A percentile compares a stretch with the other conserved stretches of the same genome.
These are phyloP conservation scores for Micronycteris hirsuta DNA, from an alignment of 2,113 vertebrate species.

Conservation along the genomic window DNA sequence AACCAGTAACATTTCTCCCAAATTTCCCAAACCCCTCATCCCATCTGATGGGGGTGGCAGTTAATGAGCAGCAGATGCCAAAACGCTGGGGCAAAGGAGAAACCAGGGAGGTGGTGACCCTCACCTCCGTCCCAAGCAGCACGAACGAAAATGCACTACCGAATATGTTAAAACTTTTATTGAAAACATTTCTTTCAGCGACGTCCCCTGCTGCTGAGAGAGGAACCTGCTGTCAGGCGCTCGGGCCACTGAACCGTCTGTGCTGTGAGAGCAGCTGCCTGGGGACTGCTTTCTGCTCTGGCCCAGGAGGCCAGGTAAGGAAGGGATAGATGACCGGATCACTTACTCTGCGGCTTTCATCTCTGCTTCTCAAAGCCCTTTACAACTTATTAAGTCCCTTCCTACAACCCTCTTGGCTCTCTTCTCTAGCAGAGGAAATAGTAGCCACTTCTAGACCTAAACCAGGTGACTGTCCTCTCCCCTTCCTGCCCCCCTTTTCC, in stretches of 20 bases:
- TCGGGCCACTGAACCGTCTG: neutral
- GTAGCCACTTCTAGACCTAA: neutral
- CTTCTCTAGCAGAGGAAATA: constrained; percentile 17
- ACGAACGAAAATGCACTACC: neutral
- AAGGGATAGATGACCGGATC: neutral
- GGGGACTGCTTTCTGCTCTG: neutral
- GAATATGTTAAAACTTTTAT: neutral
- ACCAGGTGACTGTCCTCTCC: neutral
- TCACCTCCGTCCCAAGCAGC: neutral
- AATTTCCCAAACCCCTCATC: neutral
- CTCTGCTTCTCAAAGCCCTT: constrained; percentile 33
- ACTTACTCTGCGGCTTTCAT: constrained; percentile 40
- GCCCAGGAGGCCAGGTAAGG: neutral
- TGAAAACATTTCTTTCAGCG: neutral
- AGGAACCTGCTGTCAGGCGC: neutral
- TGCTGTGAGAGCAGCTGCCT: neutral
- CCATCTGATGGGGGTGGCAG: neutral
- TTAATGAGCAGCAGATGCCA: neutral
- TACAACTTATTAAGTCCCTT: constrained; percentile 45
- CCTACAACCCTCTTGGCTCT: neutral
- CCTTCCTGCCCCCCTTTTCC: neutral
- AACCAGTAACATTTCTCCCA: neutral
- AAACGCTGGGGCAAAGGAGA: neutral
- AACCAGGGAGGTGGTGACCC: neutral
- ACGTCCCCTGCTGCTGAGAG: neutral